phyloP scores from a whole-genome alignment of 2,888 invertebrate species.

The Agrochola macilenta region DNA sequence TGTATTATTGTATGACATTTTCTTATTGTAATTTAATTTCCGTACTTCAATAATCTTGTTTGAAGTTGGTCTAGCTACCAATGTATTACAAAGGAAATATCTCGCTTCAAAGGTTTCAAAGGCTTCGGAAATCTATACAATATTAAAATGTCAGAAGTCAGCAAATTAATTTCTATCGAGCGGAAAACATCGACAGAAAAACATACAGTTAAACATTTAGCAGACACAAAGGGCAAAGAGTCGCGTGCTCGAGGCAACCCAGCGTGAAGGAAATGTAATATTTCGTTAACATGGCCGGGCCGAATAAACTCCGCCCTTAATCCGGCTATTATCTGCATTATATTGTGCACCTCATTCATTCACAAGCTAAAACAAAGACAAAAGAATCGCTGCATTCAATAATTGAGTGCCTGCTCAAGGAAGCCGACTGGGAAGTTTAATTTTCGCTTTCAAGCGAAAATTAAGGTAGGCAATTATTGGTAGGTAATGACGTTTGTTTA shows the following conservation, averaged over 20 bases:
- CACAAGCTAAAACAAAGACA: not conserved
- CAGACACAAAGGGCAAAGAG: not conserved
- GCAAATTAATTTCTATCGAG: not conserved
- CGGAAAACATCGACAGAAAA: not conserved
- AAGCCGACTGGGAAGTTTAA: not conserved
- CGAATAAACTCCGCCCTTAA: not conserved
- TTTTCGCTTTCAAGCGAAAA: too few species aligned
- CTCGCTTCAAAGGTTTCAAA: not conserved
- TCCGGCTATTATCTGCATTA: not conserved
- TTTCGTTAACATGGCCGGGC: not conserved
- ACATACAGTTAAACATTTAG: too few species aligned
- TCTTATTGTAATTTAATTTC: not conserved
- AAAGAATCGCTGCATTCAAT: not conserved
- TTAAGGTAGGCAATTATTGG: not conserved
- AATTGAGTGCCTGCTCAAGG: not conserved
- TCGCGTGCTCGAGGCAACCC: not conserved
- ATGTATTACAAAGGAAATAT: not conserved
- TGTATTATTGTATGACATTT: not conserved
- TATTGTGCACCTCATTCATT: not conserved
- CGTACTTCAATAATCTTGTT: not conserved
- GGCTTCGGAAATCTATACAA: not conserved
- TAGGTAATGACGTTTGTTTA: too few species aligned
- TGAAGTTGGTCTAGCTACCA: not conserved
- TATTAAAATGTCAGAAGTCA: not conserved
- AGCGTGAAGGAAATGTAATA: not conserved